phyloP scores from a whole-genome alignment of 2,888 invertebrate genomes.

The Gerris lacustris region DNA sequence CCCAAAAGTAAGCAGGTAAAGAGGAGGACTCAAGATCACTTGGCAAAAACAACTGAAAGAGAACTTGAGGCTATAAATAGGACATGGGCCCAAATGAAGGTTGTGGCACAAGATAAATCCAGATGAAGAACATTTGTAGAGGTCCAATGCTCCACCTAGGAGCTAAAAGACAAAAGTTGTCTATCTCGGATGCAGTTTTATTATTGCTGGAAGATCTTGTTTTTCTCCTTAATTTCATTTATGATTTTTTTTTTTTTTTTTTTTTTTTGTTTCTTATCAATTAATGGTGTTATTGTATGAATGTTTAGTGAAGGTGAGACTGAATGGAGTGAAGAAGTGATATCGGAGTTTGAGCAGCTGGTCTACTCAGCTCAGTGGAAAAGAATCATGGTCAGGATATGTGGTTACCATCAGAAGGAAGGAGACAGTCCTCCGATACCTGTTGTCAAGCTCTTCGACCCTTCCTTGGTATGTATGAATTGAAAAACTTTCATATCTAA shows the following conservation, averaged over 20 bases:
- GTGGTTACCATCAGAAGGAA: slow-evolving; percentile 48
- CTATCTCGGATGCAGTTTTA: too few relatives aligned
- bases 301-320: slow-evolving; percentile 35
- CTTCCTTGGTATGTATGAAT: background rate
- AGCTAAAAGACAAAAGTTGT: too few relatives aligned
- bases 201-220: too few relatives aligned
- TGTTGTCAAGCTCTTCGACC: background rate
- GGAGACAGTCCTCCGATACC: background rate
- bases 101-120: too few relatives aligned
- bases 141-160: too few relatives aligned
- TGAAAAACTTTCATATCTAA: too few relatives aligned
- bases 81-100: too few relatives aligned
- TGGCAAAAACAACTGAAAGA: too few relatives aligned
- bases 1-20: too few relatives aligned
- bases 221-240: background rate
- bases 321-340: slow-evolving; percentile 50
- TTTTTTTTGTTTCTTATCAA: background rate
- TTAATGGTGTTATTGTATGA: slow-evolving; percentile 11
- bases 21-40: too few relatives aligned
- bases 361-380: slow-evolving; percentile 67
- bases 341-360: slow-evolving; percentile 55
- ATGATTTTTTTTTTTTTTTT: background rate
- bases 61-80: too few relatives aligned
- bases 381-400: slow-evolving; percentile 59
- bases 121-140: too few relatives aligned